Evolutionary conservation across 2,888 invertebrate species (phyloP).

Genomic region (Chaitophorus viminalis): DNA sequence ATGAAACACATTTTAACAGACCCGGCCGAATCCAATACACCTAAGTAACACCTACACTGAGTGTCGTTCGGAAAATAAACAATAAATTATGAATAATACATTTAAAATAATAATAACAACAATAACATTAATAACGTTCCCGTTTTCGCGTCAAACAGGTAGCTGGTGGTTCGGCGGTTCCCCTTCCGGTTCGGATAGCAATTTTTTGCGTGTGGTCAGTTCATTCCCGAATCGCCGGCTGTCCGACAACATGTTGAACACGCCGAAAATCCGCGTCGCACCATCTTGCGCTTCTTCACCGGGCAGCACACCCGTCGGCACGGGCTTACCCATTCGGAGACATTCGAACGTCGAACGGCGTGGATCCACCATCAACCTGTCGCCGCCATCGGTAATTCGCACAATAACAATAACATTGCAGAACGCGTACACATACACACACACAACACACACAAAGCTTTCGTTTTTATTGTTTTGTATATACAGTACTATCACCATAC

Average conservation of each 20-base stretch:
- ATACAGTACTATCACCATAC: no score
- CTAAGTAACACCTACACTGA: no score
- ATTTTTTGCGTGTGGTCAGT: constrained; percentile 85
- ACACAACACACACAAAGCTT: no score
- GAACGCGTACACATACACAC: no score
- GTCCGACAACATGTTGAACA: constrained; percentile 92
- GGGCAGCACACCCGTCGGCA: constrained; percentile 76
- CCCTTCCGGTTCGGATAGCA: constrained; percentile 84
- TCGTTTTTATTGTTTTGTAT: no score
- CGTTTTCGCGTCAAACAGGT: constrained; percentile 68
- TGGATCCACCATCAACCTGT: constrained; percentile 84
- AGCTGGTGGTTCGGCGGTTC: constrained; percentile 88
- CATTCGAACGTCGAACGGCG: constrained; percentile 92
- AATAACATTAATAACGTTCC: constrained; percentile 1
- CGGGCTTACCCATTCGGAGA: constrained; percentile 84
- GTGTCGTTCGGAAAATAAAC: no score
- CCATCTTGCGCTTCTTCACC: constrained; percentile 88
- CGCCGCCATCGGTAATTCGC: constrained; percentile 84
- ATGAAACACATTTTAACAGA: constrained; percentile 65
- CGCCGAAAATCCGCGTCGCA: constrained; percentile 86
- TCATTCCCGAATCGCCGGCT: constrained; percentile 87
- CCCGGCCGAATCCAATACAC: background rate
- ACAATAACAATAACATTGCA: background rate
- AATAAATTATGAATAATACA: no score
- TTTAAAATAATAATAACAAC: background rate